Evolutionary conservation across 2,113 vertebrate genomes (phyloP).

Genomic region (Aix galericulata): DNA sequence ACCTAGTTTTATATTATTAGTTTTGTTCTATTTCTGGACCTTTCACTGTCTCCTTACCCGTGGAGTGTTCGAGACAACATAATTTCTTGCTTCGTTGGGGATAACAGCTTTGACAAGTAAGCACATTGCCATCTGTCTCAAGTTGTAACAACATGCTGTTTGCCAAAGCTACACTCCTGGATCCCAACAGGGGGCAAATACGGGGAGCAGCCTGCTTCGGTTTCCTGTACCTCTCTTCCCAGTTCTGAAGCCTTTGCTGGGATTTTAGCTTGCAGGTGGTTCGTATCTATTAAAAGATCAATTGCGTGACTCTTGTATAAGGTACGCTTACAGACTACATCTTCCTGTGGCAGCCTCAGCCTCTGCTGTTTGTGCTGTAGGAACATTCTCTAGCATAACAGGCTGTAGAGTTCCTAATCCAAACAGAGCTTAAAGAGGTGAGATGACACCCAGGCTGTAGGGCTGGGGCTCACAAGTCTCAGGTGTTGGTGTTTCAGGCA

Average conservation of each 20-base stretch:
- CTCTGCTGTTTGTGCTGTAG: background rate
- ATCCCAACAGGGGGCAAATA: background rate
- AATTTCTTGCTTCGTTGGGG: conserved; percentile 4
- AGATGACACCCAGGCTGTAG: background rate
- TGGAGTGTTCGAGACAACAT: background rate
- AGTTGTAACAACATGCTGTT: background rate
- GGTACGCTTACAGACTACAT: fast-evolving
- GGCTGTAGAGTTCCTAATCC: background rate
- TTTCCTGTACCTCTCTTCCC: background rate
- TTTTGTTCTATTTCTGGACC: conserved; percentile 24
- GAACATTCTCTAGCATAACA: background rate
- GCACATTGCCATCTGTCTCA: background rate
- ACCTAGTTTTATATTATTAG: background rate
- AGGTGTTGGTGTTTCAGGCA: background rate
- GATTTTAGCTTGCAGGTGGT: background rate
- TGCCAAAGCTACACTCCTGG: background rate
- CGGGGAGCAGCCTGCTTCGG: background rate
- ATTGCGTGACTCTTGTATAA: background rate
- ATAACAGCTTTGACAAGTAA: conserved; percentile 30
- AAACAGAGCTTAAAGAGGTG: background rate
- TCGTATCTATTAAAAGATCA: background rate
- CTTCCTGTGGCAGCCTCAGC: background rate
- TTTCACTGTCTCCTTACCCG: background rate
- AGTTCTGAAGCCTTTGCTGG: background rate
- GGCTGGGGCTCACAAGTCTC: background rate